Evolutionary conservation across 2,797 vertebrate species (phyloP).

Genomic region (Oreortyx pictus): DNA sequence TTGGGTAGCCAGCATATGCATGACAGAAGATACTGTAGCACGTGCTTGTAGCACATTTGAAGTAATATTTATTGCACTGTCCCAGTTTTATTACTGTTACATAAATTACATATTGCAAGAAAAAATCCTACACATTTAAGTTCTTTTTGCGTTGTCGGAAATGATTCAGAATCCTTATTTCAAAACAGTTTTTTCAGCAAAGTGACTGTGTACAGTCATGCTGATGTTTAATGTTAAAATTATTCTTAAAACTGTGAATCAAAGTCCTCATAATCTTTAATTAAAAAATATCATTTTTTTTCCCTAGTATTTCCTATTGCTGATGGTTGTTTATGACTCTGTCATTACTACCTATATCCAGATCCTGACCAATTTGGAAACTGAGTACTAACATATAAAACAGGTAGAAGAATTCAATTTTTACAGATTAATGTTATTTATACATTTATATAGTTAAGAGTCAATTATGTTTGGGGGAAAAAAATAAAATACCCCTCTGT

Average conservation of each 20-base stretch:
- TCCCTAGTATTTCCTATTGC: background rate
- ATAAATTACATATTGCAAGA: background rate
- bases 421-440: background rate
- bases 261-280: background rate
- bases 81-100: background rate
- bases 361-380: background rate
- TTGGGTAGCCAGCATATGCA: background rate
- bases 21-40: background rate
- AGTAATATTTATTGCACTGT: background rate
- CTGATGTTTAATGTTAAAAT: background rate
- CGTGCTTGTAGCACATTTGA: background rate
- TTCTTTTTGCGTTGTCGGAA: background rate
- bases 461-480: background rate
- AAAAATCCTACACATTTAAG: accelerated
- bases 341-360: background rate
- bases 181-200: background rate
- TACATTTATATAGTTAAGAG: background rate
- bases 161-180: background rate
- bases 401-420: background rate
- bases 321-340: background rate
- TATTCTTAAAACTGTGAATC: background rate
- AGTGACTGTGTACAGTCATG: background rate
- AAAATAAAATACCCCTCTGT: accelerated
- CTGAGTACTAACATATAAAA: background rate
- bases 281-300: background rate